A percentile compares a stretch with the other conserved stretches of the same genome.
phyloP scores from a whole-genome alignment of 2,113 vertebrate species.

The Pangasianodon gigas region DNA sequence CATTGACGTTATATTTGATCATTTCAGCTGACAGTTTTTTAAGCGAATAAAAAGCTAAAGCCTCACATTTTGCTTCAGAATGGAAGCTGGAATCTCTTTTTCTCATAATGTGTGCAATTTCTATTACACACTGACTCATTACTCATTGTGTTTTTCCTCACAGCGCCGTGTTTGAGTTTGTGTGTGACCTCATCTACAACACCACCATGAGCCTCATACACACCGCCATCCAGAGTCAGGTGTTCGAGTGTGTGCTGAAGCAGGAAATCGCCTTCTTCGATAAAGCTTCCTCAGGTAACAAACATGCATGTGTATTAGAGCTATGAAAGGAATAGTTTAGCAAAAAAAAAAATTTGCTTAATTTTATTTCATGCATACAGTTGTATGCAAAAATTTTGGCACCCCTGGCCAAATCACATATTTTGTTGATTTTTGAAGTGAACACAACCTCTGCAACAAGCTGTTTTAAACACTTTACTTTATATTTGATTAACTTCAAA shows the following conservation, averaged over 20 bases:
- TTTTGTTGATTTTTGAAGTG: background rate
- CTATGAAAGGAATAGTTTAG: background rate
- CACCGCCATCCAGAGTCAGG: slow-evolving; percentile 69
- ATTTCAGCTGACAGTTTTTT: background rate
- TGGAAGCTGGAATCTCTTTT: background rate
- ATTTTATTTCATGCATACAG: background rate
- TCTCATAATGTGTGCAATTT: background rate
- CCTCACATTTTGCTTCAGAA: background rate
- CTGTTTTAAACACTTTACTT: background rate
- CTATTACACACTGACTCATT: background rate
- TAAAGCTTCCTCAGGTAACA: slow-evolving; percentile 62
- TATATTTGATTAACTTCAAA: too few species aligned
- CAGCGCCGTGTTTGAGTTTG: slow-evolving; percentile 75
- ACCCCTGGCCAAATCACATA: background rate
- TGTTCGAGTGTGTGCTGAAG: slow-evolving; percentile 74
- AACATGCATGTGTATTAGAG: background rate
- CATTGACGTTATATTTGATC: background rate
- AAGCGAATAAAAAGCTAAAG: background rate
- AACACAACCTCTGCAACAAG: background rate
- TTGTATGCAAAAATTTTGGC: background rate
- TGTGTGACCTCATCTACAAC: slow-evolving; percentile 75
- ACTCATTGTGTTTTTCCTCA: background rate
- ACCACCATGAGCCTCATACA: slow-evolving; percentile 76
- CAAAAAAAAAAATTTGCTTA: background rate
- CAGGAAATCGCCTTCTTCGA: slow-evolving; percentile 79